phyloP scores from a whole-genome alignment of 1,140 invertebrate genomes.

The Aricia agestis region DNA sequence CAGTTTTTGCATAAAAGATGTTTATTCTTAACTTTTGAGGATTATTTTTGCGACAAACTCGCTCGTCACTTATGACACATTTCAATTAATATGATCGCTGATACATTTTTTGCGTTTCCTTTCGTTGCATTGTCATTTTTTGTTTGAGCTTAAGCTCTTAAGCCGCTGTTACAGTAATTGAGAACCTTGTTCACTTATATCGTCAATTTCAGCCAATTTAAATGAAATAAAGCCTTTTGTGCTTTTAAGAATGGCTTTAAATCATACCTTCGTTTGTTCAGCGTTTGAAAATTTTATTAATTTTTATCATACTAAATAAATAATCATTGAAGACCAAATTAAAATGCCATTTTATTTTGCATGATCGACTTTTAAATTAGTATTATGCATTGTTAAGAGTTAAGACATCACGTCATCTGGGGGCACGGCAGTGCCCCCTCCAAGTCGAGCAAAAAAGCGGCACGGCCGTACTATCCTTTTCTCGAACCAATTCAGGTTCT shows the following conservation, averaged over 20 bases:
- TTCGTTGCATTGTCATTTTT: not conserved
- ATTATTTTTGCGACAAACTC: conserved; percentile 55
- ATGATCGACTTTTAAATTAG: too few species aligned
- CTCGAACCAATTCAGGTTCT: too few species aligned
- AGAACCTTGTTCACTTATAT: not conserved
- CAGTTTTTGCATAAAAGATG: conserved; percentile 47
- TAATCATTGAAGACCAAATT: too few species aligned
- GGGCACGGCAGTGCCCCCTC: too few species aligned
- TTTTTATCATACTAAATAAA: too few species aligned
- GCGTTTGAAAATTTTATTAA: too few species aligned
- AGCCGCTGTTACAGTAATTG: conserved; percentile 9
- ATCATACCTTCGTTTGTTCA: not conserved
- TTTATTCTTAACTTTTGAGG: conserved; percentile 43
- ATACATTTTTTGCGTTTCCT: conserved; percentile 12
- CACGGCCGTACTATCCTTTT: too few species aligned
- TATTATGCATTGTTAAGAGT: too few species aligned
- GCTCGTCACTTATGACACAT: conserved; percentile 50
- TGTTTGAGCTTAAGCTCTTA: not conserved
- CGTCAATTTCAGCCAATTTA: not conserved
- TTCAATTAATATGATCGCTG: conserved; percentile 25
- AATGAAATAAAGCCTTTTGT: not conserved
- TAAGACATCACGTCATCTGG: too few species aligned
- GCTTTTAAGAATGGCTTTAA: not conserved
- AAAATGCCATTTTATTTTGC: too few species aligned
- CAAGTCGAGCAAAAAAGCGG: too few species aligned